A percentile compares a stretch with the other conserved stretches of the same genome.
These are phyloP conservation scores for Hippocampus barbouri DNA, from an alignment of 2,113 vertebrate species.

Conservation along the genomic window DNA sequence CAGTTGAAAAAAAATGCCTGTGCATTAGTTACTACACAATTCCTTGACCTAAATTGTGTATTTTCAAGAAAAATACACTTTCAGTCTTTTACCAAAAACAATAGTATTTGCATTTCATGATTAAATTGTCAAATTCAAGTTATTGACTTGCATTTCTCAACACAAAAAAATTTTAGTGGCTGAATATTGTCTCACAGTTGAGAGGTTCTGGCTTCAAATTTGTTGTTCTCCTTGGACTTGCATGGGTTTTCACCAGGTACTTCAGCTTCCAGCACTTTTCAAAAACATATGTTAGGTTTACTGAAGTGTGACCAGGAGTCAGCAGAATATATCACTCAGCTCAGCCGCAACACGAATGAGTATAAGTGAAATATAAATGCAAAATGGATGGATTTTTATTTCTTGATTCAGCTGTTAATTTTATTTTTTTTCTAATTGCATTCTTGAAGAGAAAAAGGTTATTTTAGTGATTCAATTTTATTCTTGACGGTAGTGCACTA, in stretches of 20 bases:
- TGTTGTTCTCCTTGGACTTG: background rate
- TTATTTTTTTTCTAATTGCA: background rate
- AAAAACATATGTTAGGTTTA: background rate
- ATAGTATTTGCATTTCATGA: too few relatives aligned
- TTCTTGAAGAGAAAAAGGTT: background rate
- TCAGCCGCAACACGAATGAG: background rate
- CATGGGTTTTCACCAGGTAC: background rate
- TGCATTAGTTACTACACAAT: too few relatives aligned
- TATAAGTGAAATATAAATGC: background rate
- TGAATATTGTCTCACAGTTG: background rate
- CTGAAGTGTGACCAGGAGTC: background rate
- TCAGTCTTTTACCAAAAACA: background rate
- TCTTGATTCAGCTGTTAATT: background rate
- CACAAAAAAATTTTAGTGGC: background rate
- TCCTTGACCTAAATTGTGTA: background rate
- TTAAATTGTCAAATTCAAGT: too few relatives aligned
- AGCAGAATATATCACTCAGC: background rate
- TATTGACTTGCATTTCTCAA: too few relatives aligned
- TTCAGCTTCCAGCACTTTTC: background rate
- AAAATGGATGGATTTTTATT: background rate
- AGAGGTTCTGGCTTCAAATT: background rate
- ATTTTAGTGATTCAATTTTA: background rate
- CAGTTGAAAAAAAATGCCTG: too few relatives aligned
- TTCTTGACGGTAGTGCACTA: background rate
- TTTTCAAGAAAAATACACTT: background rate